phyloP scores from a whole-genome alignment of 2,888 invertebrate genomes.

The Drosophila antonietae region DNA sequence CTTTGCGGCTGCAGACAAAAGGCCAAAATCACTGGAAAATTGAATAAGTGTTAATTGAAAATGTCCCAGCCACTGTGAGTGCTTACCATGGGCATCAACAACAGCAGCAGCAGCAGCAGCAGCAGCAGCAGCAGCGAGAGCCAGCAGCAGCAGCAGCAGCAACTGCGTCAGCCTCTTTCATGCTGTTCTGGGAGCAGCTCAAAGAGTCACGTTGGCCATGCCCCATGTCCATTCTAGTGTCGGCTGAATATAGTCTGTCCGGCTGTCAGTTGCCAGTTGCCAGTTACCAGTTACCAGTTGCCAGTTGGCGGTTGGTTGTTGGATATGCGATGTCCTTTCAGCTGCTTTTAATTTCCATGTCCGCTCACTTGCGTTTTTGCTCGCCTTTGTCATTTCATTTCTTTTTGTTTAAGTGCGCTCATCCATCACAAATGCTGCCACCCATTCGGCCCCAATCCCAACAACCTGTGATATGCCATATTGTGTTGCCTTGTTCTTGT shows the following conservation, averaged over 20 bases:
- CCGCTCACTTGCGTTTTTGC: constrained; percentile 64
- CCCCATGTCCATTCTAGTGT: constrained; percentile 34
- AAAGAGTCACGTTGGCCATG: constrained; percentile 28
- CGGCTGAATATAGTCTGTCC: constrained; percentile 17
- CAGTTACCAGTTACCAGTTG: constrained; percentile 17
- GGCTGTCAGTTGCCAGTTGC: constrained; percentile 14
- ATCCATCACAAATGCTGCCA: constrained; percentile 51
- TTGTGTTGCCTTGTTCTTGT: background rate
- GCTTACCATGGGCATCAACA: constrained; percentile 54
- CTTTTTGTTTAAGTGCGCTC: constrained; percentile 63
- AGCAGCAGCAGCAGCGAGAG: constrained; percentile 30
- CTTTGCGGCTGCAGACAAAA: constrained; percentile 42
- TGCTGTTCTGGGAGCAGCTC: constrained; percentile 2
- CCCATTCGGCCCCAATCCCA: background rate
- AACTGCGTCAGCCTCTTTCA: background rate
- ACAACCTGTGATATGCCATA: constrained; percentile 19
- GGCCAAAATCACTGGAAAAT: constrained; percentile 68
- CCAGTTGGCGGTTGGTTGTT: constrained; percentile 20
- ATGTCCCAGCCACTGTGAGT: constrained; percentile 35
- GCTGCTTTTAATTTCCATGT: constrained; percentile 60
- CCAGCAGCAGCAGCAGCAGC: constrained; percentile 1
- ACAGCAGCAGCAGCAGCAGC: constrained; percentile 16
- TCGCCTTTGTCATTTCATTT: constrained; percentile 57
- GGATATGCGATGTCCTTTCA: constrained; percentile 58
- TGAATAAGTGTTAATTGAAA: constrained; percentile 66